Evolutionary conservation across 2,888 invertebrate genomes (phyloP).

Genomic region (Drosophila eohydei): DNA sequence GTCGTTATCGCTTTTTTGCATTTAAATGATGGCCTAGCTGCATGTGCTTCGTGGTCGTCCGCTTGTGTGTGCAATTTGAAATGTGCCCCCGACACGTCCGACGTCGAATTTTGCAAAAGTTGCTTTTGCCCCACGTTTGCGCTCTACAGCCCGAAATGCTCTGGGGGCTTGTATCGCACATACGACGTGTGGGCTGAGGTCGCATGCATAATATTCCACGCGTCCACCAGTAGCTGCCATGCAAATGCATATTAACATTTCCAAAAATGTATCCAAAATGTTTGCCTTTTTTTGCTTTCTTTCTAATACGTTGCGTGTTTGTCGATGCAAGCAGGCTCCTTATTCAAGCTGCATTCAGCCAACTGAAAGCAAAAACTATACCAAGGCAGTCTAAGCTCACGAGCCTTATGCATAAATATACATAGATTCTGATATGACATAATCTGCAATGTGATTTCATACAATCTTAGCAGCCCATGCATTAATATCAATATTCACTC

Average conservation of each 20-base stretch:
- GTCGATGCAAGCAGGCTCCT: neutral
- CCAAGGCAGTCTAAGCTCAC: neutral
- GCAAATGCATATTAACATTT: conserved; percentile 73
- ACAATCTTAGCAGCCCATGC: too few relatives aligned
- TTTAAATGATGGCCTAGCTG: conserved; percentile 65
- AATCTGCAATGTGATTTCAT: too few relatives aligned
- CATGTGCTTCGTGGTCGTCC: conserved; percentile 7
- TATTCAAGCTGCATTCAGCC: neutral
- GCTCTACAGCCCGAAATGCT: conserved; percentile 50
- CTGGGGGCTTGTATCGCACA: conserved; percentile 66
- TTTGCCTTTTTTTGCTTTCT: conserved; percentile 63
- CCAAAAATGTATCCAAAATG: conserved; percentile 66
- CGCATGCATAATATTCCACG: conserved; percentile 60
- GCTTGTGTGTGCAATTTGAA: conserved; percentile 54
- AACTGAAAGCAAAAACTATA: neutral
- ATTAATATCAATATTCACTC: too few relatives aligned
- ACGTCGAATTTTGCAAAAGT: conserved; percentile 38
- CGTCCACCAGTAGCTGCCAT: conserved; percentile 12
- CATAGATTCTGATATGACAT: too few relatives aligned
- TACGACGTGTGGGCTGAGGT: conserved; percentile 57
- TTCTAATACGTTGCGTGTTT: conserved; percentile 31
- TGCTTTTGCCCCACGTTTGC: conserved; percentile 22
- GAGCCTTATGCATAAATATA: too few relatives aligned
- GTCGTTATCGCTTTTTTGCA: conserved; percentile 78
- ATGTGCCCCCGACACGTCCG: conserved; percentile 58